phyloP scores from a whole-genome alignment of 2,888 invertebrate genomes.

The Cryptus viduatorius region DNA sequence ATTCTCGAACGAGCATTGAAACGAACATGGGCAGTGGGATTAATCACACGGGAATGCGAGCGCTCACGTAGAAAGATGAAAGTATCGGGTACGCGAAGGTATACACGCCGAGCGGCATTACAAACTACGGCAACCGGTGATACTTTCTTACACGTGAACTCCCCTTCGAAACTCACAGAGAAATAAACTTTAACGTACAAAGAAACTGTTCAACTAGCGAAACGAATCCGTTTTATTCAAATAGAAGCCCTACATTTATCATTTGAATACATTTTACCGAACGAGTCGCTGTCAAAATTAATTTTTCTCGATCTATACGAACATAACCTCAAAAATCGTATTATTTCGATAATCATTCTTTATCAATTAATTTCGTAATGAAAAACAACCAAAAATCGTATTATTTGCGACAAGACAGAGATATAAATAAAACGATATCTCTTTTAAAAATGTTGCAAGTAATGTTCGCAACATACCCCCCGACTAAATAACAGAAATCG shows the following conservation, averaged over 20 bases:
- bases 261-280: neutral
- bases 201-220: neutral
- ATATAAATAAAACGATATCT: too few species aligned
- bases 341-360: too few species aligned
- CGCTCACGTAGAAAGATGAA: slow-evolving; percentile 63
- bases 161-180: slow-evolving; percentile 5
- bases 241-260: neutral
- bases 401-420: too few species aligned
- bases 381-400: too few species aligned
- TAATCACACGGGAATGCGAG: slow-evolving; percentile 74
- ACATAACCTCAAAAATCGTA: too few species aligned
- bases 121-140: neutral
- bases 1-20: neutral
- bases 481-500: too few species aligned
- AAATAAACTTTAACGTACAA: slow-evolving; percentile 16
- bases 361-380: too few species aligned
- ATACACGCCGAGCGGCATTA: slow-evolving; percentile 4
- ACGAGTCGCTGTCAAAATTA: too few species aligned
- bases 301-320: too few species aligned
- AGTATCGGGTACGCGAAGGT: slow-evolving; percentile 31
- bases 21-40: slow-evolving; percentile 62
- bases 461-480: too few species aligned
- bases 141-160: slow-evolving; percentile 43
- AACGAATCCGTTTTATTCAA: neutral
- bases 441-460: too few species aligned